Percentiles rank a stretch among this genome's conserved stretches.
Conservation (phyloP, 2,113 vertebrate species). For the Neolamprologus fasciatus region DNA sequence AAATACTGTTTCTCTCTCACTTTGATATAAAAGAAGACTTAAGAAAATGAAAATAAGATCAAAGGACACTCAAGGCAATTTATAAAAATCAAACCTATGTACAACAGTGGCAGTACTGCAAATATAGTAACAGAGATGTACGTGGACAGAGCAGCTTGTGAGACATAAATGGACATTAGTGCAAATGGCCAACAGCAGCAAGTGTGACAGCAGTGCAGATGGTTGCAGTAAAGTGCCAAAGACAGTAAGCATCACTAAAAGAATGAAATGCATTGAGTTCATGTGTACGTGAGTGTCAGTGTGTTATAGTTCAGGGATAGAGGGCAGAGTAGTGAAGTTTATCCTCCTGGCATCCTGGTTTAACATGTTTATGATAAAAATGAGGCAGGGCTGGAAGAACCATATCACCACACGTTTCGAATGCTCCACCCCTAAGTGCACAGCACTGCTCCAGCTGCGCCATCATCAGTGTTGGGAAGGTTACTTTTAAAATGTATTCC, state of each 20-base stretch:
- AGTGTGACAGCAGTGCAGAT: background rate
- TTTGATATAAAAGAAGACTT: background rate
- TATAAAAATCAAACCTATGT: background rate
- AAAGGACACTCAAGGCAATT: background rate
- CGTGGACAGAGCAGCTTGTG: background rate
- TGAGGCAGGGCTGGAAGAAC: background rate
- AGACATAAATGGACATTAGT: background rate
- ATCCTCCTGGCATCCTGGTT: background rate
- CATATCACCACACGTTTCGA: background rate
- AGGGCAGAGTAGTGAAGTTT: background rate
- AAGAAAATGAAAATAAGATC: background rate
- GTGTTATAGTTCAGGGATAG: background rate
- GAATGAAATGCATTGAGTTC: background rate
- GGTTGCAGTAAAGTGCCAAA: background rate
- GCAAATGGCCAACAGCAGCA: background rate
- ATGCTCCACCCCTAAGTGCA: background rate
- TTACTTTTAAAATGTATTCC: too few relatives aligned
- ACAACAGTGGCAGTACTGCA: background rate
- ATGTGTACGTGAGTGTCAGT: background rate
- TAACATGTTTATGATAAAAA: background rate
- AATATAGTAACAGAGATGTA: background rate
- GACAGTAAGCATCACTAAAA: background rate
- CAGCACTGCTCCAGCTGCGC: background rate
- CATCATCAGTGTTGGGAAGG: background rate
- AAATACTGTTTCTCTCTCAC: background rate